phyloP scores from a whole-genome alignment of 2,888 invertebrate genomes.

The Dendrolimus pini region DNA sequence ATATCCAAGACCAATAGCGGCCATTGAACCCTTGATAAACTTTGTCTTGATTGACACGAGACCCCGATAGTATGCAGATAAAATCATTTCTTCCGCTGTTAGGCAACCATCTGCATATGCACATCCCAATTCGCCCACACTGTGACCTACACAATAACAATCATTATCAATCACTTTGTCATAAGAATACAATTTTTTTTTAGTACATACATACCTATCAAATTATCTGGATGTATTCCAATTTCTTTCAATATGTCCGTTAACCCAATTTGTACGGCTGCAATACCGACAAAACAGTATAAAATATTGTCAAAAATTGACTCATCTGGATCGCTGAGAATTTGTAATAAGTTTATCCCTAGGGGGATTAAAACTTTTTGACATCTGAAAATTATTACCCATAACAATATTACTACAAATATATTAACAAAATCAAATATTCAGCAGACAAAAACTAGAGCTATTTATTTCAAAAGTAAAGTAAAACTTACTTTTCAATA shows the following conservation, averaged over 20 bases:
- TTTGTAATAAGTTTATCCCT: slow-evolving; percentile 78
- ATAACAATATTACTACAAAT: too few species aligned
- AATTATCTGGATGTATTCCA: slow-evolving; percentile 82
- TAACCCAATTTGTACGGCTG: slow-evolving; percentile 79
- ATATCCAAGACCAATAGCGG: slow-evolving; percentile 6
- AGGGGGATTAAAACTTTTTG: slow-evolving; percentile 74
- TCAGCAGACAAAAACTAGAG: too few species aligned
- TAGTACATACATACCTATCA: slow-evolving; percentile 83
- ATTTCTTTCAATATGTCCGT: slow-evolving; percentile 78
- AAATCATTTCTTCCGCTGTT: slow-evolving; percentile 84
- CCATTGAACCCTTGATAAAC: slow-evolving; percentile 5
- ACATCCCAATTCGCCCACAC: slow-evolving; percentile 89
- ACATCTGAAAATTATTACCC: slow-evolving; percentile 38
- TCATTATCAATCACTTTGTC: neutral
- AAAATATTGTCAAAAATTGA: slow-evolving; percentile 79
- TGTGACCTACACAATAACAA: slow-evolving; percentile 11
- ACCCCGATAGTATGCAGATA: slow-evolving; percentile 26
- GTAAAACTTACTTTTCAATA: slow-evolving; percentile 47
- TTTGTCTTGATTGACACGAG: neutral
- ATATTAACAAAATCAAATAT: too few species aligned
- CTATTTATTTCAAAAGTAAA: too few species aligned
- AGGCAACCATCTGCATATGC: slow-evolving; percentile 91
- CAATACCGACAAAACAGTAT: slow-evolving; percentile 84
- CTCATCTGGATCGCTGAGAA: slow-evolving; percentile 78
- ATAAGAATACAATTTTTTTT: slow-evolving; percentile 6